Conservation (phyloP, 2,797 vertebrate species). For the Decapterus maruadsi region DNA sequence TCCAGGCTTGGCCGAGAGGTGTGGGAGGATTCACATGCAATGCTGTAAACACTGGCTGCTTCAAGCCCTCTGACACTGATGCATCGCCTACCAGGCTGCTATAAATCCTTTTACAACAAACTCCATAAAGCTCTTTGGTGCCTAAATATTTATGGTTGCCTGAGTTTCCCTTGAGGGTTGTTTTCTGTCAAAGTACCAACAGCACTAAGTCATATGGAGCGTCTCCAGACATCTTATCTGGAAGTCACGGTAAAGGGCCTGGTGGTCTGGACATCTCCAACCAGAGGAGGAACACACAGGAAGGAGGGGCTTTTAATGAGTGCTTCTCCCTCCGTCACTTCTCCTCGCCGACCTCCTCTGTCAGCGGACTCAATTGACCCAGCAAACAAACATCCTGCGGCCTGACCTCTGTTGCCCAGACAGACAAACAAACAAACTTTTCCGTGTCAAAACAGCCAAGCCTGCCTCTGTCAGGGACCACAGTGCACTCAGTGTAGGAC, state of each 20-base stretch:
- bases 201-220: conserved; percentile 83
- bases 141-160: conserved; percentile 90
- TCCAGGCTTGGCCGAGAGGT: conserved; percentile 68
- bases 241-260: conserved; percentile 71
- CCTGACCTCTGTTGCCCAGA: conserved; percentile 80
- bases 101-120: conserved; percentile 90
- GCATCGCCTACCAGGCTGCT: conserved; percentile 76
- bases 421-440: conserved; percentile 82
- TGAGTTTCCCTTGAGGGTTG: conserved; percentile 84
- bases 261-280: conserved; percentile 77
- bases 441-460: conserved; percentile 63
- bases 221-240: conserved; percentile 84
- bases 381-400: conserved; percentile 76
- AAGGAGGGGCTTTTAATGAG: conserved; percentile 70
- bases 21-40: conserved; percentile 71
- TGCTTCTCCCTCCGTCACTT: conserved; percentile 49
- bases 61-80: conserved; percentile 76
- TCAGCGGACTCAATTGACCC: conserved; percentile 78
- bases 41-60: conserved; percentile 77
- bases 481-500: conserved; percentile 52
- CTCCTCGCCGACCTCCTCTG: conserved; percentile 52
- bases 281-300: conserved; percentile 70
- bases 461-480: conserved; percentile 43
- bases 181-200: conserved; percentile 83
- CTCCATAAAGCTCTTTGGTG: conserved; percentile 87